Conservation (phyloP, 2,888 invertebrate genomes). For the Synergus itoensis region DNA sequence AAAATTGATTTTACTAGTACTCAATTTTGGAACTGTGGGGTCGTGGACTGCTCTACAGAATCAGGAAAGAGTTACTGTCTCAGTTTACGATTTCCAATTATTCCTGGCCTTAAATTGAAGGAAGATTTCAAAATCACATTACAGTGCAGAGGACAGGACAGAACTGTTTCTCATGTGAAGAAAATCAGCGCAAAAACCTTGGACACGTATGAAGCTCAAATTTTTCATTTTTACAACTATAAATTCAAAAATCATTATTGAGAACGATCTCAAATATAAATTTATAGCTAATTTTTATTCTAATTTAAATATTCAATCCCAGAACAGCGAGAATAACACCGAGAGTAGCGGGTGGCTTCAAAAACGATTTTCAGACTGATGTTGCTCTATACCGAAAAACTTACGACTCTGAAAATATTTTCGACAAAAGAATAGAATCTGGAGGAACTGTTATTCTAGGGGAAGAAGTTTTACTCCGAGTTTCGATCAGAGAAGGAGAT, state of each 20-base stretch:
- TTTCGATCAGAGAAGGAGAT: conserved; percentile 80
- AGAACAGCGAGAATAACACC: conserved; percentile 69
- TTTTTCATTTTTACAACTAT: not conserved
- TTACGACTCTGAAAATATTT: conserved; percentile 77
- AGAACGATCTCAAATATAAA: too few species aligned
- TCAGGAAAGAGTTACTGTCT: conserved; percentile 79
- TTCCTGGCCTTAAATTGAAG: conserved; percentile 79
- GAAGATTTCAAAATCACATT: conserved; percentile 80
- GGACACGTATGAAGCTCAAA: conserved; percentile 62
- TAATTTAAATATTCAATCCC: conserved; percentile 39
- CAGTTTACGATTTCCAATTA: conserved; percentile 80
- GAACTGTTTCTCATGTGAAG: conserved; percentile 79
- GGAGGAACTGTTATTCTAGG: conserved; percentile 81
- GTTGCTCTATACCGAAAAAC: conserved; percentile 79
- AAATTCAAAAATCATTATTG: too few species aligned
- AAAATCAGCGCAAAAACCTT: conserved; percentile 71
- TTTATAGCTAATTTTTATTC: too few species aligned
- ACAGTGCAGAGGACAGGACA: conserved; percentile 80
- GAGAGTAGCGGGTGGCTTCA: conserved; percentile 79
- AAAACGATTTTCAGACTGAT: conserved; percentile 80
- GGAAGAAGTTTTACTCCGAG: conserved; percentile 80
- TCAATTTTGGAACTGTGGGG: conserved; percentile 80
- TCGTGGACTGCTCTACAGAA: conserved; percentile 77
- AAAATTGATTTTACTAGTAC: conserved; percentile 77
- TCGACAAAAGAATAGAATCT: conserved; percentile 78